Percentiles rank a stretch among this genome's conserved stretches.
These are phyloP conservation scores for Darevskia nairensis DNA, from an alignment of 2,797 vertebrate genomes.

Conservation along the genomic window DNA sequence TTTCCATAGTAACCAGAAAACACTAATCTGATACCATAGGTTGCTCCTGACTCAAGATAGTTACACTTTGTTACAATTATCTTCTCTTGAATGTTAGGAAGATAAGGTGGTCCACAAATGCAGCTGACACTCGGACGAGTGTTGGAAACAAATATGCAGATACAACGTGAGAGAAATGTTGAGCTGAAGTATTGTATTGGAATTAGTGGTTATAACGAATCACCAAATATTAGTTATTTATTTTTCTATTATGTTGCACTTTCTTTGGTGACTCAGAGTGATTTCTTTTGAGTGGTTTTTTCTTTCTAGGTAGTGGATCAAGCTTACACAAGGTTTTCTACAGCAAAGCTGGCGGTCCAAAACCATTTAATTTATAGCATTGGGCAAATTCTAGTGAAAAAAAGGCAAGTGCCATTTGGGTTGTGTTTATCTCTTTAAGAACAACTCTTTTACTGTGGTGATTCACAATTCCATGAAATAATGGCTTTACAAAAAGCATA, in stretches of 20 bases:
- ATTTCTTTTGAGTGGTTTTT: not conserved
- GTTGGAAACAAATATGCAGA: not conserved
- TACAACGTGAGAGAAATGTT: not conserved
- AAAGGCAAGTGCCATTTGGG: not conserved
- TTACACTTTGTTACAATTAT: not conserved
- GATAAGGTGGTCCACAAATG: too few species aligned
- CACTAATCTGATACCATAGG: not conserved
- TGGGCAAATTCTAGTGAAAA: not conserved
- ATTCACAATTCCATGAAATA: too few species aligned
- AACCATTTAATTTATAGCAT: not conserved
- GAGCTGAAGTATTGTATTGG: not conserved
- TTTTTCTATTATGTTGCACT: not conserved
- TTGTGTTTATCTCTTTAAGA: too few species aligned
- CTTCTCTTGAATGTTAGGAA: not conserved
- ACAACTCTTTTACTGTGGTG: too few species aligned
- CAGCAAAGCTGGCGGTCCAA: not conserved
- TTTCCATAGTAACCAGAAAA: slow-evolving; percentile 22
- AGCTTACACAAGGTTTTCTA: not conserved
- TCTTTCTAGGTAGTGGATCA: not conserved
- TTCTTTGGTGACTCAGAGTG: not conserved
- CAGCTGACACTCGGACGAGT: not conserved
- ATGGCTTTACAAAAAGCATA: too few species aligned
- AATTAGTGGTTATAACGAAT: not conserved
- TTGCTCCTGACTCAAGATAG: not conserved
- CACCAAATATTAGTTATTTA: not conserved